Base-by-base conservation (phyloP, 1,140 invertebrate species). In the Vanessa atalanta region DNA sequence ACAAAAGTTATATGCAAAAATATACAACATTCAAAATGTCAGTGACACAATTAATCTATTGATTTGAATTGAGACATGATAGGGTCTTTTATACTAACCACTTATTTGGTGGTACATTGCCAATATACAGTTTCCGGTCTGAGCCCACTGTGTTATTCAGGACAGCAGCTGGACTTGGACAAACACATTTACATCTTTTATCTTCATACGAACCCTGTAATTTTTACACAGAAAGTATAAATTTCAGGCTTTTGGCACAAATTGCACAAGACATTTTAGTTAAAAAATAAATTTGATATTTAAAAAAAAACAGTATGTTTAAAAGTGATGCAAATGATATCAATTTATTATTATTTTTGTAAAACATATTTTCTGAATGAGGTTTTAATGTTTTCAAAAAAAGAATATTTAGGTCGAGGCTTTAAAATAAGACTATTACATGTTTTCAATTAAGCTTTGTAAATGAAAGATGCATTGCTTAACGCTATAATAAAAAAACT, bases 151-250 rank as follows among this genome's bases (percentile, higher is more conserved):
- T 94, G 71, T 95, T 96, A 88, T 96, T 96, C 20, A 96, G 93
- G 12, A 97, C 95, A 12, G 96, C 95, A 4, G 95, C 94, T 73
- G 96, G 94, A 79, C 94, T 95, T 3, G 97, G 97, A 84, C 97
- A 98, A 9, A 98, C 96, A 88, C 97, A 98, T 91, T 97, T 97
- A 84, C 97, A 98, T 87, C 97, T 92, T 81, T 96, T 97, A 88
- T 98, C 97, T 88, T 98, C 97, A 91, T 97, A 90, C 12, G 86
- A 85, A 8, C 75, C 85, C 84, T 86, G 63, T 26, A 78, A 73
- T 51, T 71, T 31, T 60, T 69, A 60, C 37, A 43, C 6, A 70
- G 37, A 9, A 43, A 31, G 3, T 31, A 60, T 47, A 8, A 13
- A 67, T 13, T 3, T 55, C 20, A 55, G 15, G 16, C 7, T 11